phyloP scores from a whole-genome alignment of 1,140 invertebrate genomes.

The Pseudomyrmex sp. region DNA sequence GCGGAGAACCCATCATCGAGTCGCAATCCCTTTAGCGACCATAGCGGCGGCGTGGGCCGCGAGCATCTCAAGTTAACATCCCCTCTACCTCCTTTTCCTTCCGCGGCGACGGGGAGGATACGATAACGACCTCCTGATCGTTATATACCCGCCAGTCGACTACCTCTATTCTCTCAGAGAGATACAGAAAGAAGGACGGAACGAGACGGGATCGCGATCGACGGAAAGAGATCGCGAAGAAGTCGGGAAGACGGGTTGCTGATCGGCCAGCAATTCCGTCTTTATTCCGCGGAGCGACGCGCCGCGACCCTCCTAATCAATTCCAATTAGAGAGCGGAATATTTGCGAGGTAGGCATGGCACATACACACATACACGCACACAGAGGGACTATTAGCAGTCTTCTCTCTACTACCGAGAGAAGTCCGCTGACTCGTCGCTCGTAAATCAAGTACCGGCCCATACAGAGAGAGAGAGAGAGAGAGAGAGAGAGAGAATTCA shows the following conservation, averaged over 20 bases:
- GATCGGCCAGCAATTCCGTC: constrained; percentile 78
- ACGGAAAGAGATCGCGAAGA: constrained; percentile 31
- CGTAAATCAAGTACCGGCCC: constrained; percentile 83
- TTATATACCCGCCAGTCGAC: constrained; percentile 27
- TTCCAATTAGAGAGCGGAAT: constrained; percentile 86
- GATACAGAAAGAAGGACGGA: constrained; percentile 7
- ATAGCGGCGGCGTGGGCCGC: background rate
- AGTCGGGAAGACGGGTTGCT: constrained; percentile 43
- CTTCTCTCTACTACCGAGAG: constrained; percentile 80
- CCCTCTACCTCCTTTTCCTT: too few species aligned
- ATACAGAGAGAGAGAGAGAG: constrained; percentile 64
- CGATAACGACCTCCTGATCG: constrained; percentile 47
- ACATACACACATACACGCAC: constrained; percentile 41
- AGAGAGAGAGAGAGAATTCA: constrained; percentile 1
- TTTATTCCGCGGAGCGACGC: constrained; percentile 79
- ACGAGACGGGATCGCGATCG: background rate
- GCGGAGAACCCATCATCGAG: background rate
- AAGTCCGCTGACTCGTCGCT: constrained; percentile 75
- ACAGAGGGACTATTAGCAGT: constrained; percentile 84
- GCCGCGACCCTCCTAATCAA: constrained; percentile 83
- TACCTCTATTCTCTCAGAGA: constrained; percentile 59
- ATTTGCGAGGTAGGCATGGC: constrained; percentile 80
- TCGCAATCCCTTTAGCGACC: background rate
- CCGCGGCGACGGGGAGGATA: constrained; percentile 17
- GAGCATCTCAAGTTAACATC: background rate